Evolutionary conservation across 2,797 vertebrate genomes (phyloP).

Genomic region (Myripristis murdjan): DNA sequence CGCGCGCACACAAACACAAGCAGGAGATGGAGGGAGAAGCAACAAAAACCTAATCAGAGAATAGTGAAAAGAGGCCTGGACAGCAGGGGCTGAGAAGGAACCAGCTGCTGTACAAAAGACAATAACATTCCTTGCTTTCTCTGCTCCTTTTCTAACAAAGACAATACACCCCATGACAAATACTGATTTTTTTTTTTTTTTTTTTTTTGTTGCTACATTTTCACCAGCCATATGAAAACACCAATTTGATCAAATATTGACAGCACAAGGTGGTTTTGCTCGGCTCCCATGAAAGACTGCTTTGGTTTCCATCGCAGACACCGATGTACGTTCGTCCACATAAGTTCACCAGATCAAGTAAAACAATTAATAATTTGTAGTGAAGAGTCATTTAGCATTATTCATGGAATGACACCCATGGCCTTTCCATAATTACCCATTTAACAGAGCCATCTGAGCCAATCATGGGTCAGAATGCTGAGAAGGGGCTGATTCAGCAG

Average conservation of each 20-base stretch:
- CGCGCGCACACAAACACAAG: constrained; percentile 18
- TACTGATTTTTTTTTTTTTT: neutral
- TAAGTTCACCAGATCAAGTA: constrained; percentile 30
- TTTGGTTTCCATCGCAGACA: neutral
- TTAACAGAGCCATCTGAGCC: constrained; percentile 37
- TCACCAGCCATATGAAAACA: neutral
- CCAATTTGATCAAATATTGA: neutral
- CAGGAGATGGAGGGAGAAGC: constrained; percentile 21
- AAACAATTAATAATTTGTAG: constrained; percentile 49
- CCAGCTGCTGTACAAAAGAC: constrained; percentile 62
- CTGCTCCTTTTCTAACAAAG: constrained; percentile 18
- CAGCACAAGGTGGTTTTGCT: neutral
- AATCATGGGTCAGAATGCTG: constrained; percentile 42
- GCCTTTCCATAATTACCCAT: constrained; percentile 37
- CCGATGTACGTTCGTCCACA: neutral
- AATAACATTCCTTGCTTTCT: constrained; percentile 56
- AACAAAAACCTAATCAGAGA: constrained; percentile 53
- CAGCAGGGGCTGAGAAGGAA: constrained; percentile 55
- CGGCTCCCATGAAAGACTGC: neutral
- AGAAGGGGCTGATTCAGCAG: constrained; percentile 41
- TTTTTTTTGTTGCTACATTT: no score
- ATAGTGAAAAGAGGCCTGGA: constrained; percentile 52
- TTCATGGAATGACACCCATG: constrained; percentile 10
- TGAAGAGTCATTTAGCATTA: constrained; percentile 22
- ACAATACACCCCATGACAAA: constrained; percentile 31